Evolutionary conservation across 2,888 invertebrate species (phyloP), one percentile per base, ranked within the genome.

Genomic region (Caenorhabditis auriculariae): DNA sequence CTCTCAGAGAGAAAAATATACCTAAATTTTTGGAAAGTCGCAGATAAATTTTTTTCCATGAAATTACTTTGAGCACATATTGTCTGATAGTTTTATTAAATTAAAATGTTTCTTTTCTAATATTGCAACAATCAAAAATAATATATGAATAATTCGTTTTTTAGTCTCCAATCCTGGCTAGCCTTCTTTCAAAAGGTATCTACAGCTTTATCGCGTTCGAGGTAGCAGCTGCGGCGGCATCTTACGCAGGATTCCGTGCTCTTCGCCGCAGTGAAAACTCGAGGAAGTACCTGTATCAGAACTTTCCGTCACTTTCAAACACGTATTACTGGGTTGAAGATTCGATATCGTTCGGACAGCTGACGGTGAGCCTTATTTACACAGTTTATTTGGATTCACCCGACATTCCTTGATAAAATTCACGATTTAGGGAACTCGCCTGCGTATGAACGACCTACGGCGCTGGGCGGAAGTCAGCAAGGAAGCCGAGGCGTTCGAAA

Each of bases 251-350:
- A 0, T 64, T 64, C 44, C 55, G 60, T 6, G 54, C 51, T 3
- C 26, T 63, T 15, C 29, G 69, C 35, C 59, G 69, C 17, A 66
- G 64, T 37, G 66, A 66, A 38, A 59, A 61, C 32, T 60, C 63
- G 15, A 27, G 69, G 23, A 54, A 67, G 42, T 70, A 65, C 21
- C 50, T 70, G 39, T 70, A 70, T 45, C 35, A 56, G 38, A 65
- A 64, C 51, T 67, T 54, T 57, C 69, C 69, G 17, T 45, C 46
- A 19, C 21, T 67, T 7, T 55, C 66, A 9, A 41, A 60, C 17
- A 28, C 63, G 4, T 72, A 72, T 51, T 72, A 72, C 45, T 70
- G 68, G 66, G 53, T 64, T 7, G 72, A 72, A 35, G 72, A 72
- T 39, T 63, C 66, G 0, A 62, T 69, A 4, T 69, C 69, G 5